A percentile compares a stretch with the other conserved stretches of the same genome.
These are phyloP conservation scores for Portunus trituberculatus DNA, from an alignment of 1,140 invertebrate species.

Conservation along the genomic window DNA sequence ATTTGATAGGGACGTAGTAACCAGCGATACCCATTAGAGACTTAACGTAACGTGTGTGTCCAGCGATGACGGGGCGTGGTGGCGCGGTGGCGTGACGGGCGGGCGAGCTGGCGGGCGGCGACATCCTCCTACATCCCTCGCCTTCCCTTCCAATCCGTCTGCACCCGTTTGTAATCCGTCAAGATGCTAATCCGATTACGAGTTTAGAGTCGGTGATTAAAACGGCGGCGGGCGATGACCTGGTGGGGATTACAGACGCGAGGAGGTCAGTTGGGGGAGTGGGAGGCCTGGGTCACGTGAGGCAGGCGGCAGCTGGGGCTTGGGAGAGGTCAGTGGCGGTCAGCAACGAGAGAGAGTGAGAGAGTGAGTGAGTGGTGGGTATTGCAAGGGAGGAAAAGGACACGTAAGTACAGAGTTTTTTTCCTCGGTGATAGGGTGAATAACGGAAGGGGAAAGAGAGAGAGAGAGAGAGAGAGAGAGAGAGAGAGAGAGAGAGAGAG, in stretches of 20 bases:
- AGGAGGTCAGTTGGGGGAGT: not conserved
- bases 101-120: not conserved
- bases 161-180: not conserved
- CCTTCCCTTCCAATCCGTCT: not conserved
- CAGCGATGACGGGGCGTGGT: not conserved
- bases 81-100: not conserved
- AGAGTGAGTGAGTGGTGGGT: too few species aligned
- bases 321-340: not conserved
- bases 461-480: not conserved
- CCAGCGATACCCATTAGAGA: not conserved
- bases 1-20: not conserved
- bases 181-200: constrained; percentile 36
- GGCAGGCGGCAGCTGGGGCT: not conserved
- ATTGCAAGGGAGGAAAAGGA: not conserved
- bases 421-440: not conserved
- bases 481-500: not conserved
- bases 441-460: not conserved
- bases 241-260: constrained; percentile 2
- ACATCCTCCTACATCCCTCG: not conserved
- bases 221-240: constrained; percentile 4
- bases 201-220: constrained; percentile 25
- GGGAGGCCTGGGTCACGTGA: constrained; percentile 5
- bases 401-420: not conserved
- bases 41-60: not conserved
- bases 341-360: not conserved